Conservation (phyloP, 2,113 vertebrate genomes). For the Esox niger region DNA sequence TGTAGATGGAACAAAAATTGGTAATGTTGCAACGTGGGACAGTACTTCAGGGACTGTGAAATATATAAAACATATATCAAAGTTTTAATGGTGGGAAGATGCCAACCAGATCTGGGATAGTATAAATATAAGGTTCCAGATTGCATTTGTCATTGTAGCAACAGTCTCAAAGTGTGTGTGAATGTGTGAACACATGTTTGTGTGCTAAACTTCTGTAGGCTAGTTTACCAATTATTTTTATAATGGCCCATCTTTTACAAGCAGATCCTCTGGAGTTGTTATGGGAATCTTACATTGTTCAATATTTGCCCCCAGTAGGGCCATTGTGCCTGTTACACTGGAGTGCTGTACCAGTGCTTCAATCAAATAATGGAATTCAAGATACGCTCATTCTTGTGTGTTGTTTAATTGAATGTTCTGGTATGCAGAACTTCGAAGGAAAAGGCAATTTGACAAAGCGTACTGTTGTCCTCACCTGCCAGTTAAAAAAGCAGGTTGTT, state of each 20-base stretch:
- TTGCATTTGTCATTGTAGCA: constrained; percentile 22
- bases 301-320: constrained; percentile 24
- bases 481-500: constrained; percentile 10
- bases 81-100: constrained; percentile 38
- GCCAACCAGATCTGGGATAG: constrained; percentile 53
- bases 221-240: constrained; percentile 46
- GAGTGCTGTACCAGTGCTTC: constrained; percentile 1
- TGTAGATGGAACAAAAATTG: constrained; percentile 25
- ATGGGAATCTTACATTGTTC: constrained; percentile 31
- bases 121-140: constrained; percentile 36
- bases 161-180: too few species aligned
- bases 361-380: constrained; percentile 30
- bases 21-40: constrained; percentile 28
- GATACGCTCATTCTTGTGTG: constrained; percentile 15
- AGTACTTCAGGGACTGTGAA: constrained; percentile 46
- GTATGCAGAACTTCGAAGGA: neutral
- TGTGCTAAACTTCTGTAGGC: constrained; percentile 30
- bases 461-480: neutral
- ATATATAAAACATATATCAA: constrained; percentile 42
- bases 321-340: constrained; percentile 18
- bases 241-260: constrained; percentile 22
- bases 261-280: constrained; percentile 29
- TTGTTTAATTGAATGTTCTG: neutral
- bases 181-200: constrained; percentile 5
- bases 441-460: neutral